These are phyloP conservation scores for Phorcus lineatus DNA, from an alignment of 2,888 invertebrate species.

Conservation along the genomic window DNA sequence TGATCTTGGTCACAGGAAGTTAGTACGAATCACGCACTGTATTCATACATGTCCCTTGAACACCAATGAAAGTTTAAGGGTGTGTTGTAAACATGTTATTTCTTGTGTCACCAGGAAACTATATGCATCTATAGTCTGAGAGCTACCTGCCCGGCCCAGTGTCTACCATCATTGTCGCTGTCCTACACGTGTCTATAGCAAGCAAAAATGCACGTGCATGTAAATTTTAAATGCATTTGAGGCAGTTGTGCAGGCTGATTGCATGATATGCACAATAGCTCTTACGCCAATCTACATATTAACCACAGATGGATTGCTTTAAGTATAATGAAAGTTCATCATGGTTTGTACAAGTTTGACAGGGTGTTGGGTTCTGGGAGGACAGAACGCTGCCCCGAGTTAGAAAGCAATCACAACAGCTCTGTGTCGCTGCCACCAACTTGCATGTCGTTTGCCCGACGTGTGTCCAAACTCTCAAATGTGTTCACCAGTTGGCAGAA, in stretches of 20 bases:
- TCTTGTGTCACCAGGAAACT: too few species aligned
- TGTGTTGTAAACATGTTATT: too few species aligned
- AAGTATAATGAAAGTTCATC: not conserved
- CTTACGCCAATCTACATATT: not conserved
- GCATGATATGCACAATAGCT: not conserved
- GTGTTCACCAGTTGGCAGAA: constrained; percentile 8
- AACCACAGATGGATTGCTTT: not conserved
- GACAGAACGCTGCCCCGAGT: not conserved
- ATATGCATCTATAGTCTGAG: too few species aligned
- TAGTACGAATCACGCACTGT: too few species aligned
- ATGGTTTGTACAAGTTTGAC: not conserved
- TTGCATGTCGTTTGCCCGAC: not conserved
- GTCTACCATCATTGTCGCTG: not conserved
- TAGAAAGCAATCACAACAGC: too few species aligned
- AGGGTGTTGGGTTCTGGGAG: not conserved
- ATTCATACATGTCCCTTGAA: too few species aligned
- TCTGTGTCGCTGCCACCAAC: not conserved
- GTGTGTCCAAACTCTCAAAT: constrained; percentile 15
- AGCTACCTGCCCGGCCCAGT: too few species aligned
- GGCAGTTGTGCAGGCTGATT: not conserved
- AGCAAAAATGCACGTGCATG: constrained; percentile 18
- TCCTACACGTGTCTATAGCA: not conserved
- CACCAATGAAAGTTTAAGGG: too few species aligned
- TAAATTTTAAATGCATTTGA: constrained; percentile 18
- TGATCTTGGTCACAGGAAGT: too few species aligned